These are phyloP conservation scores for Notiomystis cincta DNA, from an alignment of 2,113 vertebrate species.

Conservation along the genomic window DNA sequence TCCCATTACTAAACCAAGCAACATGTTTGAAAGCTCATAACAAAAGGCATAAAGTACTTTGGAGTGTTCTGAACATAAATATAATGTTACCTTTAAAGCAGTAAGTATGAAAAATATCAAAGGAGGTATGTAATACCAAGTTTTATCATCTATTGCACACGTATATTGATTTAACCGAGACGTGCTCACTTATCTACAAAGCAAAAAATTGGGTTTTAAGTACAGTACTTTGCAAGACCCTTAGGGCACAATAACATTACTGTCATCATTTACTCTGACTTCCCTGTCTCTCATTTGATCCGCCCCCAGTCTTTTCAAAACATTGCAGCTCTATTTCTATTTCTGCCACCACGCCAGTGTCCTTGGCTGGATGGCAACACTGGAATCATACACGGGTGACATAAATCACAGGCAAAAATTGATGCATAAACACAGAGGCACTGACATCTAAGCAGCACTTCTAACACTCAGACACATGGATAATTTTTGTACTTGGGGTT, in stretches of 20 bases:
- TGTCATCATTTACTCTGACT: slow-evolving; percentile 16
- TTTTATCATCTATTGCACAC: slow-evolving; percentile 29
- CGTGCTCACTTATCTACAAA: slow-evolving; percentile 55
- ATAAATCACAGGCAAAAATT: not conserved
- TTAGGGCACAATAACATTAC: slow-evolving; percentile 51
- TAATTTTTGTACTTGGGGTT: not conserved
- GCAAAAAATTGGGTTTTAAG: slow-evolving; percentile 60
- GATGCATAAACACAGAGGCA: not conserved
- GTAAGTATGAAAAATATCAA: slow-evolving; percentile 38
- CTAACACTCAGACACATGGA: not conserved
- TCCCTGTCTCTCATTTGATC: not conserved
- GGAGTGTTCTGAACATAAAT: not conserved
- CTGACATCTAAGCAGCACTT: accelerated
- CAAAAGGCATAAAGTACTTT: not conserved
- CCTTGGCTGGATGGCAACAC: not conserved
- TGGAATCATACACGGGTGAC: accelerated
- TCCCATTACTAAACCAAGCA: not conserved
- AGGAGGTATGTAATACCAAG: slow-evolving; percentile 30
- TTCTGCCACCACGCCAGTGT: not conserved
- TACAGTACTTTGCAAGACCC: slow-evolving; percentile 44
- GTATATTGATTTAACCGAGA: slow-evolving; percentile 38
- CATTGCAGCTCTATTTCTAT: not conserved
- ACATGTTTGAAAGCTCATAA: not conserved
- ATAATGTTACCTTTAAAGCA: slow-evolving; percentile 27
- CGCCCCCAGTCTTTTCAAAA: not conserved